These are phyloP conservation scores for Nycticorax nycticorax DNA, from an alignment of 2,113 vertebrate genomes.

Conservation along the genomic window DNA sequence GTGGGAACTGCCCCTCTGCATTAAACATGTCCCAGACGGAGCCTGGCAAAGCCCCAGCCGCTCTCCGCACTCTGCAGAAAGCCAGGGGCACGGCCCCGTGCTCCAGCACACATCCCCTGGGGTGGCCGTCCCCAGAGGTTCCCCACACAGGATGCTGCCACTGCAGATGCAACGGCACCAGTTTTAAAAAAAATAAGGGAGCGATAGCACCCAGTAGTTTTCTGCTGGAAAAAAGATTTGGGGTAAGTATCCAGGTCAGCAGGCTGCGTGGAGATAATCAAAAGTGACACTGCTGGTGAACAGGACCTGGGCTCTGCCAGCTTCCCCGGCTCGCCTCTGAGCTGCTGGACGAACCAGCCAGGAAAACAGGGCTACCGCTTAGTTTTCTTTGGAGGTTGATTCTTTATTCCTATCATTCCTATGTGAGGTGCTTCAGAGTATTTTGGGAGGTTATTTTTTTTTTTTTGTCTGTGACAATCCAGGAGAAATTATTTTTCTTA, in stretches of 20 bases:
- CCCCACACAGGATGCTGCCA: not conserved
- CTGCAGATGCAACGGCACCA: not conserved
- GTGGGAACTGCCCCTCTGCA: not conserved
- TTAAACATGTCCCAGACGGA: not conserved
- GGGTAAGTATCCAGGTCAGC: not conserved
- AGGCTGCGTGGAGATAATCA: not conserved
- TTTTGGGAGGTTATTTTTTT: not conserved
- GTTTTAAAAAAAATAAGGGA: not conserved
- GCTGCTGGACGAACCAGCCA: not conserved
- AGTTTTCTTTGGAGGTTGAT: not conserved
- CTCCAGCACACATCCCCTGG: fast-evolving
- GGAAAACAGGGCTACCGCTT: not conserved
- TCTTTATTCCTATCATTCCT: not conserved
- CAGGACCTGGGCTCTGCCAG: not conserved
- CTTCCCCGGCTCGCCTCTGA: not conserved
- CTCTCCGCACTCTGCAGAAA: not conserved
- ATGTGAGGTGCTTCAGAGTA: not conserved
- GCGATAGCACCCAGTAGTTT: not conserved
- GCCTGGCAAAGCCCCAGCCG: fast-evolving
- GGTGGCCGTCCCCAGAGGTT: not conserved
- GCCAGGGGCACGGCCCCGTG: fast-evolving
- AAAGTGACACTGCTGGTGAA: not conserved
- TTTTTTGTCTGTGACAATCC: not conserved
- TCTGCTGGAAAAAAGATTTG: not conserved
- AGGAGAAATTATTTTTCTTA: not conserved